Evolutionary conservation across 2,888 invertebrate species (phyloP).

Genomic region (Torymus tubicola): DNA sequence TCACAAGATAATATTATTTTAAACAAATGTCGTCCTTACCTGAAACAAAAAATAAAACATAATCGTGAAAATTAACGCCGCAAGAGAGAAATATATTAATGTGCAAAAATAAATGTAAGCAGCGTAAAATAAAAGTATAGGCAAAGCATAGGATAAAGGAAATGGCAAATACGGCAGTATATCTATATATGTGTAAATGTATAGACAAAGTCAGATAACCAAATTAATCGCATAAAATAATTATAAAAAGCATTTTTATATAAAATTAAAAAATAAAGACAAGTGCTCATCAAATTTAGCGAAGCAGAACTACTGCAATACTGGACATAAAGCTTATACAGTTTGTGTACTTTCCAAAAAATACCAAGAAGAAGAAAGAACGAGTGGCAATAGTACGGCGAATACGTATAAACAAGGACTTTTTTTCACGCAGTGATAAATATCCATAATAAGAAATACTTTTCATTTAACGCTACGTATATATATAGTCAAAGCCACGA

Average conservation of each 20-base stretch:
- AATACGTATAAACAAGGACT: no score
- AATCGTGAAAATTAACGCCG: constrained; percentile 9
- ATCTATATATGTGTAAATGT: constrained; percentile 1
- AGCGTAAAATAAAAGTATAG: constrained; percentile 45
- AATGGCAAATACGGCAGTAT: constrained; percentile 46
- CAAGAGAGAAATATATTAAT: not conserved
- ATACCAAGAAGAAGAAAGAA: no score
- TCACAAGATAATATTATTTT: constrained; percentile 32
- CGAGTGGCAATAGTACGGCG: no score
- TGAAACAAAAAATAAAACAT: constrained; percentile 67
- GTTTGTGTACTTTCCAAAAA: no score
- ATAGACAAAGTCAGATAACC: constrained; percentile 9
- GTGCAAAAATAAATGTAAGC: constrained; percentile 47
- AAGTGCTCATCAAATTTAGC: no score
- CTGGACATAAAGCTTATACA: no score
- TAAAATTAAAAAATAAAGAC: no score
- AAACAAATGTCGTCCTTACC: constrained; percentile 67
- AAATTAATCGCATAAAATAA: constrained; percentile 3
- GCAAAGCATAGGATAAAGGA: constrained; percentile 52
- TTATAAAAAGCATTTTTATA: no score
- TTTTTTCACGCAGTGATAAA: no score
- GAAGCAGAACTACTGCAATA: no score
- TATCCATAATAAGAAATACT: no score
- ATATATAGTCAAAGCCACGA: constrained; percentile 10
- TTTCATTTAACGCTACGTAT: not conserved